Evolutionary conservation across 92 coral and sea anemone genomes (phyloP), one percentile per base, ranked within the genome.

Genomic region (Porites evermanni): DNA sequence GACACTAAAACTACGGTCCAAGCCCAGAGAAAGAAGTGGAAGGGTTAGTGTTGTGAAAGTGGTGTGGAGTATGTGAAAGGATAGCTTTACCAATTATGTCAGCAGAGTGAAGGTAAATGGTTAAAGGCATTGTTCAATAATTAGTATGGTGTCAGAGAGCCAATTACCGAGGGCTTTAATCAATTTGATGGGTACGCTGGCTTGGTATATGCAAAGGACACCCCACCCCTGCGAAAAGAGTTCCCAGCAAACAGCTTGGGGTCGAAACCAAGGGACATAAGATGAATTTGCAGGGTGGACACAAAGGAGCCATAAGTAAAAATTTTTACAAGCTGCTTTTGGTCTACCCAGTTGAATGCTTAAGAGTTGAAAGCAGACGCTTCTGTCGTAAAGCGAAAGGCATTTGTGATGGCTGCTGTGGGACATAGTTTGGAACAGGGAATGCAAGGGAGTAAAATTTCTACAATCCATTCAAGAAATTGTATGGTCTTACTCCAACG

Each of bases 401-500:
- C 23, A 61, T 61, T 61, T 13, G 17, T 61, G 19, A 61, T 61
- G 17, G 66, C 23, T 6, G 66, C 7, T 1, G 66, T 61, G 7
- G 23, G 66, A 17, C 66, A 61, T 13, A 61, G 66, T 7, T 13
- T 17, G 6, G 66, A 61, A 13, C 23, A 0, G n/a, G 6, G 66
- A n/a, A 61, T 61, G 66, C n/a, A 61, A 17, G 66, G 20, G 17
- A 61, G 66, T 13, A 0, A 23, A 61, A 61, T 61, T 61, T 61
- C 66, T 1, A 61, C 66, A 13, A 61, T 17, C 3, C 66, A 6
- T 61, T 13, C 66, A 21, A 67, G 52, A 67, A 69, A 69, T 51
- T 69, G 85, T 9, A 81, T 70, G 21, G 68, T 81, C 6, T 32
- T 68, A 10, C 85, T 81, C 77, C 85, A 81, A 2, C 85, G 85